Percentiles rank a stretch among this genome's conserved stretches.
These are phyloP conservation scores for Synodontis membranacea DNA, from an alignment of 2,113 vertebrate species.

Conservation along the genomic window DNA sequence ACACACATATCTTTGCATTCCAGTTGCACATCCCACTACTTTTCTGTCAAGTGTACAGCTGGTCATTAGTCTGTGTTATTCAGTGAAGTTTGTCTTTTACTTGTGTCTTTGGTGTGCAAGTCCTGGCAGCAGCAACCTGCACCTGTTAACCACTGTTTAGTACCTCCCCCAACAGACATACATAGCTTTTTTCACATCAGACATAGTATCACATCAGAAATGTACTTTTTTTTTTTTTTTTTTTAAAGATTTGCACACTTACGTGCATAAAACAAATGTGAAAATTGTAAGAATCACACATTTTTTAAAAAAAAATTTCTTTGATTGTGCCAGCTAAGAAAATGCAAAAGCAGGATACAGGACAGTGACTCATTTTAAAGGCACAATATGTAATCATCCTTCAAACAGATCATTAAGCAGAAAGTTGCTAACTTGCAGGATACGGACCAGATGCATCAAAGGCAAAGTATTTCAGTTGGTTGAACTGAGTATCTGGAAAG, in stretches of 20 bases:
- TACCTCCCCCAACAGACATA: not conserved
- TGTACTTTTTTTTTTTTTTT: not conserved
- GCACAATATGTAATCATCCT: not conserved
- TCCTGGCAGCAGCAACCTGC: slow-evolving; percentile 22
- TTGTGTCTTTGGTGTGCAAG: slow-evolving; percentile 12
- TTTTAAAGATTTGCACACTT: not conserved
- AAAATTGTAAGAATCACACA: not conserved
- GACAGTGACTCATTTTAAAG: not conserved
- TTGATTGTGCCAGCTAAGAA: not conserved
- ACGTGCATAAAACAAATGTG: not conserved
- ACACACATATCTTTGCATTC: not conserved
- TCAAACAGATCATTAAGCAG: not conserved
- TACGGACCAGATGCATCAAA: not conserved
- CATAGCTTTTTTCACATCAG: not conserved
- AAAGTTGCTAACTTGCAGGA: not conserved
- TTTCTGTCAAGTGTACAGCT: slow-evolving; percentile 22
- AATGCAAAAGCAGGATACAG: not conserved
- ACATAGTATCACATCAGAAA: too few relatives aligned
- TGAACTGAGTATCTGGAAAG: not conserved
- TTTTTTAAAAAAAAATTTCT: not conserved
- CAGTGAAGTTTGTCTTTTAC: slow-evolving; percentile 15
- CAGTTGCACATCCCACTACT: not conserved
- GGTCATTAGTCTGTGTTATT: slow-evolving; percentile 20
- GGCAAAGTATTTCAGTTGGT: not conserved
- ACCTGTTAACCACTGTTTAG: slow-evolving; percentile 15